Base-by-base conservation (phyloP, 2,888 invertebrate species). In the Pristionchus fissidentatus region DNA sequence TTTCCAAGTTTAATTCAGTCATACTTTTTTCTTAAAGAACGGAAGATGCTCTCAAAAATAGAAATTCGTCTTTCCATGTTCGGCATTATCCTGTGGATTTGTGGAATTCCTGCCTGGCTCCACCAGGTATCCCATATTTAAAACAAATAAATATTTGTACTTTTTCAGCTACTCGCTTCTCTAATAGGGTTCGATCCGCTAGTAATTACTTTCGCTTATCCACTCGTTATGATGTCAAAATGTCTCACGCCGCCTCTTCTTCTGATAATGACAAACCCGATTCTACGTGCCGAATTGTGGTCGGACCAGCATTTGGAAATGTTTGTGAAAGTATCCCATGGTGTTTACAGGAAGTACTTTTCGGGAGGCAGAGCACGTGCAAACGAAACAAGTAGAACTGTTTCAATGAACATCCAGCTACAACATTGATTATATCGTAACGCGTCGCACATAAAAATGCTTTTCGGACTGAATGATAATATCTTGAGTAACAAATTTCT, bases 81-180 rank as follows among this genome's bases (percentile, higher is more conserved):
- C 38, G 62, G 62, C 13, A 66, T 66, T 38, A 15, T 66, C 13
- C 62, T 66, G 62, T 66, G 62, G 62, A 3, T 66, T 38, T 66
- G 62, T 29, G 22, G 62, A 19, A 8, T 66, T 19, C 62, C 62
- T 19, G 32, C 38, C 0, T 19, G 35, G 26, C 5, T 19, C 1
- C 38, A 22, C 38, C 38, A 66, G 62, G 62, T 66, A 29, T 4
- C 2, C 8, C 29, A n/a, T 57, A 26, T 32, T 32, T 1, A 7
- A 32, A 13, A 57, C 13, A 19, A 7, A 29, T 13, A 22, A 2
- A 38, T 19, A 35, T 35, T 19, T 38, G 19, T 38, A 35, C 7
- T 5, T 38, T 35, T 66, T 13, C 35, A 66, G 38, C 0, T 66
- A 22, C 38, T 22, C 38, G 35, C 38, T 29, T 32, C 62, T 15